Base-by-base conservation (phyloP, 2,888 invertebrate genomes). In the Tribolium freemani region DNA sequence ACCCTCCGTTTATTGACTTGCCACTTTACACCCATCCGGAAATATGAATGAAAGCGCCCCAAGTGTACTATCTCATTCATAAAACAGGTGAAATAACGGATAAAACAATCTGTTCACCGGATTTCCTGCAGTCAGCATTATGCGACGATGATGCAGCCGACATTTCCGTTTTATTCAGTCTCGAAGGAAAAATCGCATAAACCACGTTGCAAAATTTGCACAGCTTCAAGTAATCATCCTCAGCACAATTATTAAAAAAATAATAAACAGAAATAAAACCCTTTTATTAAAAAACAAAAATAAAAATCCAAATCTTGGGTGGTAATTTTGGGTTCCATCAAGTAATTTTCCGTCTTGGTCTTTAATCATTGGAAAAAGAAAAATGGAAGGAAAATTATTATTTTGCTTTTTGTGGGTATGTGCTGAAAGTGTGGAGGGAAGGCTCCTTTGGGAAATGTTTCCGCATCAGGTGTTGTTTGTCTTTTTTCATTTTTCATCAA, bases 71-170 rank as follows among this genome's bases (percentile, higher is more conserved):
- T 30, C 44, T 30, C 63, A 63, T 63, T 63, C 63, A 63, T 63
- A 50, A 63, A 58, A 61, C 48, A 61, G 48, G 48, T 61, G 48
- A 61, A 63, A 63, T 63, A 63, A 48, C 63, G 63, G 63, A 50
- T 50, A 50, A 50, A 60, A 51, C 50, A 60, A 50, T 46, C 60
- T 60, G 60, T 60, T 60, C 11, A 20, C 50, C 63, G 63, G 63
- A 63, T 63, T 48, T 63, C 63, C 63, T 63, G 63, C 50, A 61
- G 61, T 48, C 50, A 16, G 20, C 6, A 20, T 58, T 45, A 58
- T 46, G 16, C 21, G 53, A 58, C 16, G 6, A 30, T 45, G 61
- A 61, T 61, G 63, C 50, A 63, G n/a, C 11, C n/a, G 10, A 38
- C 38, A 20, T 30, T 63, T 63, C 63, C 63, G 38, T 8, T 38